Conservation (phyloP, 1,140 invertebrate genomes). For the Antheraea pernyi region DNA sequence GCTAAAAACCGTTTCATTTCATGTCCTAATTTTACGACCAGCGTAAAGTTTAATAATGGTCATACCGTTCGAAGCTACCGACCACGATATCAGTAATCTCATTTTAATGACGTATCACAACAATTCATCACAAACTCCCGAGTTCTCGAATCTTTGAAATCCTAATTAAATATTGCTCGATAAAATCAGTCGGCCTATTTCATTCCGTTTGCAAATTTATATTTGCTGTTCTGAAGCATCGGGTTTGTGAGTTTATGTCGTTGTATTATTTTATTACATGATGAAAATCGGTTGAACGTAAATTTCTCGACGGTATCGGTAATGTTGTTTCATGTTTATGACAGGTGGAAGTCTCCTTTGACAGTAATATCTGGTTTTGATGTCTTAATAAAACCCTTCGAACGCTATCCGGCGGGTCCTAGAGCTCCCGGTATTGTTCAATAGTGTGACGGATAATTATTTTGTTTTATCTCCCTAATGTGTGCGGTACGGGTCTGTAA, state of each 20-base stretch:
- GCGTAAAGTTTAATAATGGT: background rate
- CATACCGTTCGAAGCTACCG: background rate
- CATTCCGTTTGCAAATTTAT: slow-evolving; percentile 6
- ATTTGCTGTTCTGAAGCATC: background rate
- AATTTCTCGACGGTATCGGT: background rate
- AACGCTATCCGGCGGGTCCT: slow-evolving; percentile 40
- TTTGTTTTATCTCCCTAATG: background rate
- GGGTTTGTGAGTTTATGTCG: background rate
- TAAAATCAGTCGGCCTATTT: slow-evolving; percentile 20
- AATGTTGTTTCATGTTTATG: slow-evolving; percentile 31
- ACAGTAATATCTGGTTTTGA: slow-evolving; percentile 47
- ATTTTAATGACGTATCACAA: background rate
- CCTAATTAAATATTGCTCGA: slow-evolving; percentile 28
- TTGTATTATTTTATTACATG: background rate
- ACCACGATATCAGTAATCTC: slow-evolving; percentile 3
- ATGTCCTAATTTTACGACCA: background rate
- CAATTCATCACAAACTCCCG: background rate
- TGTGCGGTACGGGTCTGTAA: background rate
- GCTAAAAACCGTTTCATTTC: background rate
- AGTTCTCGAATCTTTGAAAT: slow-evolving; percentile 9
- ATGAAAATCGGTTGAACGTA: background rate
- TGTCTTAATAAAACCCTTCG: slow-evolving; percentile 52
- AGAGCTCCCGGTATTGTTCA: slow-evolving; percentile 26
- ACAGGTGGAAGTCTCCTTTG: slow-evolving; percentile 50
- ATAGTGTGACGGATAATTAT: slow-evolving; percentile 39